phyloP scores from a whole-genome alignment of 2,113 vertebrate genomes.

The Actenoides lindsayi region DNA sequence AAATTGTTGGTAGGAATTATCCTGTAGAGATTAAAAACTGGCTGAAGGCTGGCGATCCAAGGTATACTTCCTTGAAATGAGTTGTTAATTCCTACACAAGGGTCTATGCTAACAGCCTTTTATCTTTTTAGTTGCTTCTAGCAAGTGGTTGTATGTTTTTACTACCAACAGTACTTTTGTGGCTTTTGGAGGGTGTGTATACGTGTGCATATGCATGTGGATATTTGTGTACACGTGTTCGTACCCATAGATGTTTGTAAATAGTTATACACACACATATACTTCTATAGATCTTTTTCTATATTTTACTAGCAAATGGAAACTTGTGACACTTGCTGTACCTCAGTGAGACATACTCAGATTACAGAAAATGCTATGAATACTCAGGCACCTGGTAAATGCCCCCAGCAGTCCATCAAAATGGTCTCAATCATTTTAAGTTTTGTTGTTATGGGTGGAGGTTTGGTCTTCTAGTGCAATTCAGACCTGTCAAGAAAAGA shows the following conservation, averaged over 20 bases:
- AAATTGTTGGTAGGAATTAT: background rate
- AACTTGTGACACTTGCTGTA: background rate
- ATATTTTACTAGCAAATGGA: background rate
- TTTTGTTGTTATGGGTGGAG: background rate
- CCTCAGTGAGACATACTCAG: rapidly evolving
- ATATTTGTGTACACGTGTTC: background rate
- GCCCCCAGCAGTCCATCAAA: background rate
- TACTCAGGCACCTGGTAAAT: background rate
- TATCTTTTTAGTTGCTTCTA: background rate
- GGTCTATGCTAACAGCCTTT: background rate
- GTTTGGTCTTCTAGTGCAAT: background rate
- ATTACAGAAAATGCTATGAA: background rate
- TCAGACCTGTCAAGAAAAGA: background rate
- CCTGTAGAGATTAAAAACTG: background rate
- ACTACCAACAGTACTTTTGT: background rate
- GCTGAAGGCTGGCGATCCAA: background rate
- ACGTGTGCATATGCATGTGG: background rate
- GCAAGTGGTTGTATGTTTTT: background rate
- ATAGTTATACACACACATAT: background rate
- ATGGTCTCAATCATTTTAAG: background rate
- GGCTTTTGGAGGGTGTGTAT: background rate
- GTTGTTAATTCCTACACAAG: background rate
- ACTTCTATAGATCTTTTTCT: background rate
- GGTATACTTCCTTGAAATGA: background rate
- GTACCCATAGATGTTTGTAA: background rate